Conservation (phyloP, 2,888 invertebrate species). For the Drosophila affinis region DNA sequence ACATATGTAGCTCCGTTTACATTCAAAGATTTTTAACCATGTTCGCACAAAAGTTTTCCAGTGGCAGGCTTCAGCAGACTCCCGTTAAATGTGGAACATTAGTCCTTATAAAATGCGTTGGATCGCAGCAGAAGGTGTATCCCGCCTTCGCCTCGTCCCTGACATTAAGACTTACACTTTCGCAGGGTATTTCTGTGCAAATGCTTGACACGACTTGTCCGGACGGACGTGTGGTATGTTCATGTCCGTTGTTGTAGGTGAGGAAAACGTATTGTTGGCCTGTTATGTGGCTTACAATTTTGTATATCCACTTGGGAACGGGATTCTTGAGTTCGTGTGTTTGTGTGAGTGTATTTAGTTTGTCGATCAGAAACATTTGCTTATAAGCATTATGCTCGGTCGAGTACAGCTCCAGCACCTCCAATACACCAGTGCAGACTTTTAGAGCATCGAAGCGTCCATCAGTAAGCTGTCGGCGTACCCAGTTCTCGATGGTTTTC, state of each 20-base stretch:
- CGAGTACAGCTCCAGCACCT: slow-evolving; percentile 31
- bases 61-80: slow-evolving; percentile 21
- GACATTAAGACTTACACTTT: not conserved
- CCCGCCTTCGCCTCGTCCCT: slow-evolving; percentile 14
- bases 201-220: not conserved
- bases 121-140: slow-evolving; percentile 47
- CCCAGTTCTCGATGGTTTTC: slow-evolving; percentile 84
- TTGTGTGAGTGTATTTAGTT: too few relatives aligned
- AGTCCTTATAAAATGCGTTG: slow-evolving; percentile 26
- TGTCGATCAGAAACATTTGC: slow-evolving; percentile 33
- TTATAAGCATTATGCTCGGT: not conserved
- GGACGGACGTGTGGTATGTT: not conserved
- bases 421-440: slow-evolving; percentile 52
- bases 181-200: slow-evolving; percentile 29
- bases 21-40: not conserved
- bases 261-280: slow-evolving; percentile 32
- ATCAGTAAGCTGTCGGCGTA: slow-evolving; percentile 50
- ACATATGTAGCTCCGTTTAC: too few relatives aligned
- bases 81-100: slow-evolving; percentile 30
- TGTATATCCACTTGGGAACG: slow-evolving; percentile 57
- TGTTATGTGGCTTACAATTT: slow-evolving; percentile 35
- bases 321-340: slow-evolving; percentile 15
- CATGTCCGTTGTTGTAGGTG: slow-evolving; percentile 49
- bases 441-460: slow-evolving; percentile 5
- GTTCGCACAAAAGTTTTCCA: not conserved